Conservation (phyloP, 1,140 invertebrate genomes). For the Achatina immaculata region DNA sequence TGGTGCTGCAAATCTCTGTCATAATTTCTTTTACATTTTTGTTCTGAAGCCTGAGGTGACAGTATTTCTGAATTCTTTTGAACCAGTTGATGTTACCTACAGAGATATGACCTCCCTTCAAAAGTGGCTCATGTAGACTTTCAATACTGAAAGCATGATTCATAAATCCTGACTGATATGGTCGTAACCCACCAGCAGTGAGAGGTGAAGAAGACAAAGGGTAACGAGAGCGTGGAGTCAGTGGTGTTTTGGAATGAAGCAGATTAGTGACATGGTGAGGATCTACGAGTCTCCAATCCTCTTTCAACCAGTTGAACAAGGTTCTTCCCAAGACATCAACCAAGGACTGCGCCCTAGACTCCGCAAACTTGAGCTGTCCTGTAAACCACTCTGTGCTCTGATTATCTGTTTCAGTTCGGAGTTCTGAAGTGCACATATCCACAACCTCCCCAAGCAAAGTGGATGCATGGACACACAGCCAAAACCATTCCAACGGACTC, state of each 20-base stretch:
- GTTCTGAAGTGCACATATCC: constrained; percentile 57
- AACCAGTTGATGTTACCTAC: constrained; percentile 58
- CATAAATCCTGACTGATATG: constrained; percentile 48
- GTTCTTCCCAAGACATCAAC: constrained; percentile 62
- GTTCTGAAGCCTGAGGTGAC: constrained; percentile 57
- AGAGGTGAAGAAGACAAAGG: constrained; percentile 46
- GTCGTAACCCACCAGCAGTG: constrained; percentile 43
- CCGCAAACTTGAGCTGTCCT: constrained; percentile 51
- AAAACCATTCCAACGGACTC: constrained; percentile 66
- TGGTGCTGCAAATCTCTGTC: constrained; percentile 45
- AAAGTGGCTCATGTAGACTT: constrained; percentile 44
- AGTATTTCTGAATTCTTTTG: constrained; percentile 61
- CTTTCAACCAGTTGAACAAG: constrained; percentile 62
- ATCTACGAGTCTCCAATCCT: constrained; percentile 61
- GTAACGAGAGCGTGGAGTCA: constrained; percentile 48
- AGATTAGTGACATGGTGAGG: constrained; percentile 57
- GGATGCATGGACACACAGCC: constrained; percentile 63
- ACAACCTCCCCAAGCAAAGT: constrained; percentile 60
- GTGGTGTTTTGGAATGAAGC: constrained; percentile 51
- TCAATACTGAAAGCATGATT: constrained; percentile 58
- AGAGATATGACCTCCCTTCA: constrained; percentile 17
- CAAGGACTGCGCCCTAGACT: constrained; percentile 52
- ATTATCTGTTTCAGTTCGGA: constrained; percentile 56
- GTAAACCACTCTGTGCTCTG: constrained; percentile 59
- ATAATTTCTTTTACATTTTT: constrained; percentile 58